Base-by-base conservation (phyloP, 1,140 invertebrate species). In the Aphelenchoides besseyi region DNA sequence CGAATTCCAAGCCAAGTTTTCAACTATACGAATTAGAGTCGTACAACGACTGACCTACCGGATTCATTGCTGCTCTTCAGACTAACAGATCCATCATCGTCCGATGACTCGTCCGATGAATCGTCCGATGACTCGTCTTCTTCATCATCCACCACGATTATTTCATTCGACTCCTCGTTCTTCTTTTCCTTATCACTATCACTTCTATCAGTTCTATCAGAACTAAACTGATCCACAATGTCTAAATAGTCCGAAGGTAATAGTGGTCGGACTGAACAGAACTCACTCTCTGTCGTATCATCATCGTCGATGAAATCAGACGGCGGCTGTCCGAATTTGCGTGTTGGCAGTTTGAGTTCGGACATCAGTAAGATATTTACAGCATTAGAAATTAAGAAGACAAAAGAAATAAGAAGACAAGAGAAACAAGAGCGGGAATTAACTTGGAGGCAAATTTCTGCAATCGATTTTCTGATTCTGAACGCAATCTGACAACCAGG, bases 221-320 rank as follows among this genome's bases (percentile, higher is more conserved):
- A n/a, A n/a, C n/a, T n/a, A n/a, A n/a, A n/a, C n/a, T n/a, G n/a
- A 48, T 48, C 41, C 41, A 23, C 41, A 48, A 48, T 48, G 41
- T 16, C 12, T 23, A 23, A 48, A 48, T n/a, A n/a, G n/a, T n/a
- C n/a, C 41, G 41, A 48, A 48, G 12, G 41, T 12, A 48, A 48
- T 12, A 48, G 12, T 48, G 12, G 41, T n/a, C n/a, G n/a, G n/a
- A n/a, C n/a, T 48, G 41, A 23, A 48, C 12, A 23, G 41, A 16
- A 48, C 41, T 48, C 41, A 48, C 41, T 48, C 23, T 23, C 12
- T 23, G 41, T 12, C 41, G 41, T 48, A 23, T 12, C 41, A 12
- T 48, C 41, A 48, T 48, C 41, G 41, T 48, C 41, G 41, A 23
- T 16, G 12, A 48, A 23, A 48, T 48, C 41, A 23, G 12, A 12